Evolutionary conservation across 1,140 invertebrate species (phyloP).

Genomic region (Apis mellifera): DNA sequence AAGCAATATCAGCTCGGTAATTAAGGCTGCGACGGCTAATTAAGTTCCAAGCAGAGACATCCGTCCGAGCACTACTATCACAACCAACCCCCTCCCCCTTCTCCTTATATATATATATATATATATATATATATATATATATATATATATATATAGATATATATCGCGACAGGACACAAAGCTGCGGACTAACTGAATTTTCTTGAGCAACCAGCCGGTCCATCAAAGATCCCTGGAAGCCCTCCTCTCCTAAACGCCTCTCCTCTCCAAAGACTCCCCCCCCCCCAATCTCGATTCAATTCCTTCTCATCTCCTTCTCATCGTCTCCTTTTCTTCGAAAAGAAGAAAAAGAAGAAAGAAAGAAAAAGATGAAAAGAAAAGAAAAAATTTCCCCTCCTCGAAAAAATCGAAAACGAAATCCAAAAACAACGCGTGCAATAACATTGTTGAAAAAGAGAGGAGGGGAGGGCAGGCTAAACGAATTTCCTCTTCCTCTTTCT

Average conservation of each 20-base stretch:
- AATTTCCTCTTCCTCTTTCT: too few species aligned
- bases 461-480: too few species aligned
- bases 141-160: neutral
- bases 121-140: slow-evolving; percentile 41
- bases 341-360: too few species aligned
- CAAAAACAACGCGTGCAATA: too few species aligned
- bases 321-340: too few species aligned
- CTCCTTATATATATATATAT: slow-evolving; percentile 49
- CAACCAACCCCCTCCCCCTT: slow-evolving; percentile 53
- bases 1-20: slow-evolving; percentile 77
- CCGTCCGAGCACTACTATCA: slow-evolving; percentile 69
- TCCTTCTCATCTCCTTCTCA: too few species aligned
- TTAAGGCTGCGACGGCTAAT: slow-evolving; percentile 76
- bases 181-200: slow-evolving; percentile 81
- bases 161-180: slow-evolving; percentile 77
- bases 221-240: slow-evolving; percentile 77
- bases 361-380: too few species aligned
- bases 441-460: too few species aligned
- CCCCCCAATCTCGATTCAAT: too few species aligned
- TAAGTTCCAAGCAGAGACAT: slow-evolving; percentile 75
- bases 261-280: slow-evolving; percentile 38
- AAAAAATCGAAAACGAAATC: too few species aligned
- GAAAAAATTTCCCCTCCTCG: too few species aligned
- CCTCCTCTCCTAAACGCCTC: slow-evolving; percentile 30
- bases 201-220: slow-evolving; percentile 79